phyloP scores from a whole-genome alignment of 2,888 invertebrate genomes.

The Orchesella flavescens region DNA sequence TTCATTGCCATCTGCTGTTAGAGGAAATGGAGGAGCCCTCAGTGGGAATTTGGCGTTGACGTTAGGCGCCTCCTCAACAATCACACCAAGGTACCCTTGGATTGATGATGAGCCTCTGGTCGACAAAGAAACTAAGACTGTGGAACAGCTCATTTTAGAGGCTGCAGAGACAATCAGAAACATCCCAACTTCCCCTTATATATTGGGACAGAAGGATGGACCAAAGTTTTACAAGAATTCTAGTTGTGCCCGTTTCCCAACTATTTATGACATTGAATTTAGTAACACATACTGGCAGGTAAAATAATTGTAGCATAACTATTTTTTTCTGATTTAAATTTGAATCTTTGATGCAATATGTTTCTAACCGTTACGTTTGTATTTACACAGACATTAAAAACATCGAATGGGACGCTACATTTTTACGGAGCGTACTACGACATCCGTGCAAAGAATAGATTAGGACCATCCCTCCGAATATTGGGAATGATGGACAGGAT shows the following conservation, averaged over 20 bases:
- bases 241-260: constrained; percentile 89
- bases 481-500: constrained; percentile 92
- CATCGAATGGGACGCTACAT: constrained; percentile 90
- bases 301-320: background rate
- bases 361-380: background rate
- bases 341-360: background rate
- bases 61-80: constrained; percentile 60
- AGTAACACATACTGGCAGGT: constrained; percentile 94
- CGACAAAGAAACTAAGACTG: constrained; percentile 78
- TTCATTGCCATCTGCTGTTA: background rate
- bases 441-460: constrained; percentile 81
- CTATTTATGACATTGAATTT: constrained; percentile 91
- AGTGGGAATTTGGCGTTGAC: constrained; percentile 42
- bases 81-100: constrained; percentile 66
- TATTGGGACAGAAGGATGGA: constrained; percentile 82
- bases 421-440: constrained; percentile 93
- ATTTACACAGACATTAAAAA: constrained; percentile 78
- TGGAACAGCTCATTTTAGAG: constrained; percentile 84
- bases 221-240: constrained; percentile 80
- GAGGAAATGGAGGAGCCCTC: background rate
- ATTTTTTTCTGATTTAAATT: background rate
- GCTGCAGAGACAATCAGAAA: constrained; percentile 74
- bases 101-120: constrained; percentile 78
- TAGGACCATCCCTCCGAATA: constrained; percentile 88
- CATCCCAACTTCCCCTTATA: constrained; percentile 84